These are phyloP conservation scores for Eupithecia subfuscata DNA, from an alignment of 2,888 invertebrate genomes.

Conservation along the genomic window DNA sequence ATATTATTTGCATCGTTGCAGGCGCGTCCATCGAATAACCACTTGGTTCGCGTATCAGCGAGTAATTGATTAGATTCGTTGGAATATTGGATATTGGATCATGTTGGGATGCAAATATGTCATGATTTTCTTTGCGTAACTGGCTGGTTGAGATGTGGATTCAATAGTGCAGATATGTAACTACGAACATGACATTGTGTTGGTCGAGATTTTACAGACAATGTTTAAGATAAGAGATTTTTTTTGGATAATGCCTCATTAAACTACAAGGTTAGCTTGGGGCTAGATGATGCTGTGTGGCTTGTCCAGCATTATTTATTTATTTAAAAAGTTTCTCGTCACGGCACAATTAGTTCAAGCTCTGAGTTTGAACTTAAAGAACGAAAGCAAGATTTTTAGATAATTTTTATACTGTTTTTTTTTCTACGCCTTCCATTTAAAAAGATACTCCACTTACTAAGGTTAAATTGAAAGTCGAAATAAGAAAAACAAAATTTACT, in stretches of 20 bases:
- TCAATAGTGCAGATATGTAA: background rate
- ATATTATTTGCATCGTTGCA: conserved; percentile 8
- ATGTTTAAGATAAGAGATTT: background rate
- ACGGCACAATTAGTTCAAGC: background rate
- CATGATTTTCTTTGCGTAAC: background rate
- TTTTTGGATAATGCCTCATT: background rate
- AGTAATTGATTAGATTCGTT: background rate
- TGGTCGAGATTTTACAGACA: background rate
- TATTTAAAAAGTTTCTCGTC: background rate
- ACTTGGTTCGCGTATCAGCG: conserved; percentile 3
- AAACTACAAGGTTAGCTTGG: too few species aligned
- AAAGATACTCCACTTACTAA: background rate
- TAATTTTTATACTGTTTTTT: background rate
- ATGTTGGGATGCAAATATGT: background rate
- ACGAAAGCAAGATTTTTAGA: background rate
- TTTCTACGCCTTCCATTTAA: background rate
- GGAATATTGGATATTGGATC: background rate
- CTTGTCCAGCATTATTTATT: too few species aligned
- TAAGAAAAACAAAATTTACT: background rate
- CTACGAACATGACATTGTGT: background rate
- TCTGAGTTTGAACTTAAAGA: too few species aligned
- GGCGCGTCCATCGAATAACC: conserved; percentile 3
- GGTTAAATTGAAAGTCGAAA: background rate
- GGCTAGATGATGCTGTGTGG: too few species aligned
- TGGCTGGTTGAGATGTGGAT: background rate